Conservation (phyloP, 2,888 invertebrate genomes). For the Kryphioiulus occultus region DNA sequence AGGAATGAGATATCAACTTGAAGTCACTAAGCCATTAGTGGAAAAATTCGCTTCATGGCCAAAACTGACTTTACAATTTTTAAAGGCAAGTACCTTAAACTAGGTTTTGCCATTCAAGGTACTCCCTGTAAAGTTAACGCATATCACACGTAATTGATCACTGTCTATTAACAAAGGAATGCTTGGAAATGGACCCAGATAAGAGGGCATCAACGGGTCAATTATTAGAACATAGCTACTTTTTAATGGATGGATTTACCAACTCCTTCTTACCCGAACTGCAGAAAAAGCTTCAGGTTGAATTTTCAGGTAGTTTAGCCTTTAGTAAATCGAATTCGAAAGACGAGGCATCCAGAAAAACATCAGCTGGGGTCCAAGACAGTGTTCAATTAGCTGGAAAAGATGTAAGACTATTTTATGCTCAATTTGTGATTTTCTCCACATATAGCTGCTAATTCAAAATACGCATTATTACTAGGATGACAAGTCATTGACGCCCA, state of each 20-base stretch:
- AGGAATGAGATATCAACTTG: conserved; percentile 58
- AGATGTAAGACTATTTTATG: background rate
- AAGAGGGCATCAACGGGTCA: conserved; percentile 70
- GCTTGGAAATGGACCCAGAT: conserved; percentile 70
- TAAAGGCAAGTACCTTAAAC: conserved; percentile 59
- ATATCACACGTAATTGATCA: background rate
- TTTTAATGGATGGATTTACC: conserved; percentile 61
- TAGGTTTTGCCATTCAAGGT: background rate
- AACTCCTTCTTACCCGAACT: conserved; percentile 49
- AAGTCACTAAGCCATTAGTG: conserved; percentile 54
- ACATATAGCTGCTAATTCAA: background rate
- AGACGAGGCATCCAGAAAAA: background rate
- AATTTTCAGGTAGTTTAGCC: conserved; percentile 50
- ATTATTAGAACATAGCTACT: conserved; percentile 73
- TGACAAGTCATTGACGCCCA: conserved; percentile 12
- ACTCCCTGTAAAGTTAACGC: background rate
- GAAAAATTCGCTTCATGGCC: conserved; percentile 65
- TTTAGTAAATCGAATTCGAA: background rate
- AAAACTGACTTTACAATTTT: conserved; percentile 66
- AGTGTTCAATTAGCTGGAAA: background rate
- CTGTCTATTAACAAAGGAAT: conserved; percentile 60
- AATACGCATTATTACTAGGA: background rate
- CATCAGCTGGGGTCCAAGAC: background rate
- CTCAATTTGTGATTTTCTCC: background rate
- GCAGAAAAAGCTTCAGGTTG: conserved; percentile 49